Conservation (phyloP, 1,140 invertebrate genomes). For the Lucilia cuprina region DNA sequence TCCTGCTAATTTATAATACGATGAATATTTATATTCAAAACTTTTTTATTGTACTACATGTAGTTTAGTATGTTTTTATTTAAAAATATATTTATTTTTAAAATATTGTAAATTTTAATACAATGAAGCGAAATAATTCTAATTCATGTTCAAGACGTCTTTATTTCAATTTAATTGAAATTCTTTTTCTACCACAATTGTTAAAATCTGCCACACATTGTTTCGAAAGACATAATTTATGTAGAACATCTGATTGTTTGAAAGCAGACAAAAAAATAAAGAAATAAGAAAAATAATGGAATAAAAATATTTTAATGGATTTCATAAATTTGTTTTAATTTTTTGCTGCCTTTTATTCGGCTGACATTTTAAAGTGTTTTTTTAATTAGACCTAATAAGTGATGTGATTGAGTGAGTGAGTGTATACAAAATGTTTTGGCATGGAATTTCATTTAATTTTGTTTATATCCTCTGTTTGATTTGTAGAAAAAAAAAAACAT, state of each 20-base stretch:
- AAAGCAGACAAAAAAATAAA: background rate
- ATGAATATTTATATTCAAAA: background rate
- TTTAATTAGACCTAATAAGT: slow-evolving; percentile 26
- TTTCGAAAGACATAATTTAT: slow-evolving; percentile 1
- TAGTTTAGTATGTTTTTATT: background rate
- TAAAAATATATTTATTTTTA: background rate
- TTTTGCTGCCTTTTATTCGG: background rate
- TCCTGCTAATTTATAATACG: slow-evolving; percentile 14
- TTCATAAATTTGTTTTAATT: slow-evolving; percentile 1
- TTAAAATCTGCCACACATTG: background rate
- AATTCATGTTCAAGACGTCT: background rate
- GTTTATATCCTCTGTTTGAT: background rate
- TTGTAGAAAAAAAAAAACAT: background rate
- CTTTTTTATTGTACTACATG: background rate
- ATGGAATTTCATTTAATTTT: background rate
- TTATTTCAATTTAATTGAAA: slow-evolving; percentile 18
- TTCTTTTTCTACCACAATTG: background rate
- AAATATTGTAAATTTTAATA: too few relatives aligned
- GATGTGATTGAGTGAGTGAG: background rate
- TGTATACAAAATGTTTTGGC: slow-evolving; percentile 1
- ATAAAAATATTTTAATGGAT: slow-evolving; percentile 26
- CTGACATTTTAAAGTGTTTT: slow-evolving; percentile 6
- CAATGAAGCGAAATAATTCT: too few relatives aligned
- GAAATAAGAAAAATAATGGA: background rate
- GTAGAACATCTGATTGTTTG: slow-evolving; percentile 18